Evolutionary conservation across 2,888 invertebrate genomes (phyloP), one percentile per base, ranked within the genome.

Genomic region (Melanargia galathea): DNA sequence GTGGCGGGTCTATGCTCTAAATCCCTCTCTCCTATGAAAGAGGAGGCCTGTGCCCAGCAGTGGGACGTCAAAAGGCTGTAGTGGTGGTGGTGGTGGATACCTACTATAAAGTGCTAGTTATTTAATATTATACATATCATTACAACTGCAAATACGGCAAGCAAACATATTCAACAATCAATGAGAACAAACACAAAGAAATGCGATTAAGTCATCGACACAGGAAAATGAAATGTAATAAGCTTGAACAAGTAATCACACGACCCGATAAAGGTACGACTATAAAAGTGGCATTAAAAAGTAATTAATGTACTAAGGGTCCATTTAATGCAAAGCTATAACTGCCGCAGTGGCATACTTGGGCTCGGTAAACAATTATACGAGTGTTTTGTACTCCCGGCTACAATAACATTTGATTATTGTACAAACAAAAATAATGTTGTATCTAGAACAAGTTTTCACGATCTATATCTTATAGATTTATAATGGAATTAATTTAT

Each of bases 271-370:
- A 88, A 84, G 78, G 78, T 73, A 74, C 72, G 80, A 77, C 78
- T 74, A 82, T 90, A 87, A 90, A 90, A 83, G 70, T 78, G 73
- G 85, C 73, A 87, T 79, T 87, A 83, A 87, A 87, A 79, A 75
- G 83, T 89, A 90, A 90, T 90, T 87, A 90, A 87, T 86, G 87
- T 84, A 78, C 78, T 79, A 76, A 77, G 79, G 82, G 78, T 84
- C 84, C 83, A 84, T 87, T 87, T 85, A 81, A 83, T 83, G 82
- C 81, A 78, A 78, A 77, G 79, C 76, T 78, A 78, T 75, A 58
- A 58, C 26, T 58, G 30, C 57, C 30, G 48, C 20, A 58, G 46
- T 58, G 58, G 43, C 43, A 56, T 56, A 56, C 56, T 43, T 30
- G 11, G 30, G 16, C 30, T 56, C 43, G 71, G 73, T 83, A 83